A percentile compares a stretch with the other conserved stretches of the same genome.
Conservation (phyloP, 2,888 invertebrate genomes). For the Patella ulyssiponensis region DNA sequence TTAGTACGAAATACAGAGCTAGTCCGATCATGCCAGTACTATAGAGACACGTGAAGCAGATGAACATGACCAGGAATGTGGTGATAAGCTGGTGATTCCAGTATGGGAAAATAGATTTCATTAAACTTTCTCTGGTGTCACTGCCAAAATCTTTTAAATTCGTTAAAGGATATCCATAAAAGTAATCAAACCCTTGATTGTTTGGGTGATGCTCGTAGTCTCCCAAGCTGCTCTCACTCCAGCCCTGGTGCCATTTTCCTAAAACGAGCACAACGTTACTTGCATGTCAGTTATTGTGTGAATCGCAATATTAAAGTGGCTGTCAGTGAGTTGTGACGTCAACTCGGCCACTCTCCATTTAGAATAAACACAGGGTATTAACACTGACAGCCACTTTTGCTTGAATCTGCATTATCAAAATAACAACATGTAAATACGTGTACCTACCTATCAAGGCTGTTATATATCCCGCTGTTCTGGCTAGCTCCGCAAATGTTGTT, state of each 20-base stretch:
- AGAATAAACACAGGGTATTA: too few relatives aligned
- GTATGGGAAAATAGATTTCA: slow-evolving; percentile 33
- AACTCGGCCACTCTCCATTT: too few relatives aligned
- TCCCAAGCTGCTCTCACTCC: slow-evolving; percentile 55
- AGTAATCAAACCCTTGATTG: slow-evolving; percentile 72
- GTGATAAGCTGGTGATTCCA: slow-evolving; percentile 35
- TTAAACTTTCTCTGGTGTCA: slow-evolving; percentile 39
- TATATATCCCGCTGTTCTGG: slow-evolving; percentile 71
- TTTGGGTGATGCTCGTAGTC: slow-evolving; percentile 69
- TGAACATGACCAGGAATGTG: slow-evolving; percentile 31
- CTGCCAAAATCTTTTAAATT: slow-evolving; percentile 64
- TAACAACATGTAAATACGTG: too few relatives aligned
- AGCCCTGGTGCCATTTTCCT: slow-evolving; percentile 76
- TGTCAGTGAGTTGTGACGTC: too few relatives aligned
- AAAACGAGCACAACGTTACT: slow-evolving; percentile 27
- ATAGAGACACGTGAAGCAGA: slow-evolving; percentile 35
- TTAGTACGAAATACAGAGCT: slow-evolving; percentile 12
- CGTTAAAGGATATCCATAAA: slow-evolving; percentile 71
- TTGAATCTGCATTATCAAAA: too few relatives aligned
- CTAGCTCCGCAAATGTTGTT: slow-evolving; percentile 73
- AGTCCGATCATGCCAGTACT: slow-evolving; percentile 31
- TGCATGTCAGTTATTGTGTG: too few relatives aligned
- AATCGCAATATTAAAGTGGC: too few relatives aligned
- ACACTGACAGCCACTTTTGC: too few relatives aligned
- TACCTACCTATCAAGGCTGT: slow-evolving; percentile 73